Conservation (phyloP, 2,797 vertebrate genomes). For the Thripadectes ignobilis region DNA sequence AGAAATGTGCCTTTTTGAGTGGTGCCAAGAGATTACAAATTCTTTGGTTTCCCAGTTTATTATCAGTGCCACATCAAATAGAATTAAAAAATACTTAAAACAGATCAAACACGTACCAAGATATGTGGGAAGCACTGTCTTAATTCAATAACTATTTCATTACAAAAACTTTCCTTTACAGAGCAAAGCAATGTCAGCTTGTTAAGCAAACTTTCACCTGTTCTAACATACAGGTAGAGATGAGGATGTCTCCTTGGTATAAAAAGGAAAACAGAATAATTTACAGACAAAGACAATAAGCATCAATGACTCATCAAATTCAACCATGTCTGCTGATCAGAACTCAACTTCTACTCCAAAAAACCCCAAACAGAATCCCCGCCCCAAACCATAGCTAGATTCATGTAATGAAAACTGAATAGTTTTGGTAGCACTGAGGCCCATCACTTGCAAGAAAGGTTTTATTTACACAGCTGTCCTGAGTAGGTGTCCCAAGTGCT, state of each 20-base stretch:
- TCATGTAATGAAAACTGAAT: fast-evolving
- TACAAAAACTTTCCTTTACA: neutral
- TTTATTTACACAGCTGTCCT: neutral
- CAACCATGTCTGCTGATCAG: neutral
- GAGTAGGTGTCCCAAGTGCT: neutral
- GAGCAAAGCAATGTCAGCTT: neutral
- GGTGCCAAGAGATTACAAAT: neutral
- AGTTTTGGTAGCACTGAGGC: neutral
- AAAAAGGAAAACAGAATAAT: neutral
- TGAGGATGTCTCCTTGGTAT: neutral
- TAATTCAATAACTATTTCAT: neutral
- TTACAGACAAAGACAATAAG: neutral
- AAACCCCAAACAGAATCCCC: neutral
- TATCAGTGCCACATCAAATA: neutral
- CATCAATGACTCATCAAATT: neutral
- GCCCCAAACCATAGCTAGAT: neutral
- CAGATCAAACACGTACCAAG: neutral
- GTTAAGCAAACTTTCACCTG: neutral
- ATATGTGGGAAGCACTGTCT: neutral
- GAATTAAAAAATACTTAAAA: neutral
- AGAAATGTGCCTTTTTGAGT: neutral
- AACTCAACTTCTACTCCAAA: neutral
- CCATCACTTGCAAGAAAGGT: neutral
- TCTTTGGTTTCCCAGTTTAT: neutral
- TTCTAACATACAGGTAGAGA: neutral